Conservation (phyloP, 2,888 invertebrate genomes). For the Oscheius myriophilus region DNA sequence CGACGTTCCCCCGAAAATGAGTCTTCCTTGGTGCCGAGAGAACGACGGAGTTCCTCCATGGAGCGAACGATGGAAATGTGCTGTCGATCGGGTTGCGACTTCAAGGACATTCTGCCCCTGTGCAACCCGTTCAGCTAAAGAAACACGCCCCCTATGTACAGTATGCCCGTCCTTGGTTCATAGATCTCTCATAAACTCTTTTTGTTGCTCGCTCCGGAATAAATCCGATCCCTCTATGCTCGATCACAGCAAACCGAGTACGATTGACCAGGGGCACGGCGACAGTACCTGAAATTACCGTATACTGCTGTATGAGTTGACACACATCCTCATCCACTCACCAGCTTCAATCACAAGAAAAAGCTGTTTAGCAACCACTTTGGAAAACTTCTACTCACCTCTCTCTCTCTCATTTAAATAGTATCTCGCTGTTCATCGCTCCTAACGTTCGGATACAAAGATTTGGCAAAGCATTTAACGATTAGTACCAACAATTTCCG, state of each 20-base stretch:
- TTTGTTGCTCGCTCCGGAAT: not conserved
- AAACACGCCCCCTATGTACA: conserved; percentile 17
- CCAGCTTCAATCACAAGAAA: no score
- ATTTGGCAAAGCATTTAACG: no score
- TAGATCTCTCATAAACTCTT: conserved; percentile 23
- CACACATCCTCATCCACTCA: no score
- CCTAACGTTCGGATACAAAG: no score
- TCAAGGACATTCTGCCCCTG: conserved; percentile 47
- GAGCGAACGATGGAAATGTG: conserved; percentile 42
- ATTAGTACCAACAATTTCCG: no score
- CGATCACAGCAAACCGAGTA: conserved; percentile 21
- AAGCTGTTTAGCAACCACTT: no score
- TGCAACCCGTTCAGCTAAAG: conserved; percentile 47
- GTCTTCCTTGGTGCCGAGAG: conserved; percentile 25
- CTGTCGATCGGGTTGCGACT: conserved; percentile 52
- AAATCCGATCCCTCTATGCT: not conserved
- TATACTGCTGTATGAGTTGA: not conserved
- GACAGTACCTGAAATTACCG: conserved; percentile 17
- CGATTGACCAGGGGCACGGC: conserved; percentile 17
- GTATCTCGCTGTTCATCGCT: no score
- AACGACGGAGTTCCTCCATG: conserved; percentile 23
- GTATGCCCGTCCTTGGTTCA: conserved; percentile 11
- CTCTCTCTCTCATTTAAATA: no score
- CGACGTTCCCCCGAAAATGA: conserved; percentile 37
- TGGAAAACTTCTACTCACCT: no score